Evolutionary conservation across 2,888 invertebrate genomes (phyloP), one percentile per base, ranked within the genome.

Genomic region (Mamestra brassicae): DNA sequence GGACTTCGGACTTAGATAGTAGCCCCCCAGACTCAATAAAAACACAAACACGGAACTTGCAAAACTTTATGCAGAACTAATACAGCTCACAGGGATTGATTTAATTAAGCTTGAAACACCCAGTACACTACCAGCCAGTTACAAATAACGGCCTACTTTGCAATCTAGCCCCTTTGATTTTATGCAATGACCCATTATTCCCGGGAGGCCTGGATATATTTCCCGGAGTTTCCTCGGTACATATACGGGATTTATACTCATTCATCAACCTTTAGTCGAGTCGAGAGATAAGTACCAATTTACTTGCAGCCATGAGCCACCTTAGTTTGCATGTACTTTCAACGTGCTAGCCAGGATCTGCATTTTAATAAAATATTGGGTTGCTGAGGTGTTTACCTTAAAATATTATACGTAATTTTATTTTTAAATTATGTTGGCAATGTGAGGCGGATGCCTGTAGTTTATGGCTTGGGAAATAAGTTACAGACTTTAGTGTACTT

Each of bases 151-250:
- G 68, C 69, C 80, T 79, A 80, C 83, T 84, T 86, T 80, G 87
- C 78, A 72, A 88, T 88, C 80, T 78, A 86, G 81, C 76, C 80
- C 76, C 80, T 88, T 83, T 81, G 88, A 85, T 88, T 88, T 88
- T 88, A 88, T 86, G 79, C 80, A 75, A 84, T 88, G 82, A 86
- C 82, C 89, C 86, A 83, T 84, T 88, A 87, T 88, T 84, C 80
- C 73, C 77, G 10, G 36, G 78, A 78, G 87, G 81, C 80, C 81
- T 80, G 83, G 84, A 82, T 89, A 88, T 84, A 86, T 89, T 89
- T 86, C 55, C 78, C 79, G 71, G 73, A 70, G 74, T 62, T 72
- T 78, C 62, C 72, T 58, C 66, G 36, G 71, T 79, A 78, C 70
- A 77, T 81, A 84, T 76, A 81, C 82, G 75, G 78, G 81, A 81